phyloP scores from a whole-genome alignment of 2,888 invertebrate genomes.

The Calameuta filiformis region DNA sequence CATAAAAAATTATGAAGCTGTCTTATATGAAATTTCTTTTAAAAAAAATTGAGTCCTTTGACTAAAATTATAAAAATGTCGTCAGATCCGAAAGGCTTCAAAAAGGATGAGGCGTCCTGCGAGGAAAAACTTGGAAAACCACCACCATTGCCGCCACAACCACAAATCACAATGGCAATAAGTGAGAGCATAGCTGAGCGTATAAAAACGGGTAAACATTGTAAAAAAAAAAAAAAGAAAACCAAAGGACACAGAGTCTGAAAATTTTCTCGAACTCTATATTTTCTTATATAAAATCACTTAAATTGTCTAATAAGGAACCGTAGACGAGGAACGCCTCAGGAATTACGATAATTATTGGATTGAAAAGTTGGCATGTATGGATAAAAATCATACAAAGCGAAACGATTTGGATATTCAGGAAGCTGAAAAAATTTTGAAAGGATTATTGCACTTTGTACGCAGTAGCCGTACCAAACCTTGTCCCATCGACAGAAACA shows the following conservation, averaged over 20 bases:
- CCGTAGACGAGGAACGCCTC: slow-evolving; percentile 34
- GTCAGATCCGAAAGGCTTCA: not conserved
- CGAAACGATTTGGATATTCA: slow-evolving; percentile 36
- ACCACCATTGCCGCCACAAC: slow-evolving; percentile 19
- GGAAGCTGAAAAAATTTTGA: slow-evolving; percentile 36
- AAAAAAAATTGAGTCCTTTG: too few relatives aligned
- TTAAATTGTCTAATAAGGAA: slow-evolving; percentile 21
- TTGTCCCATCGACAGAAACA: slow-evolving; percentile 28
- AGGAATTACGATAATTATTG: slow-evolving; percentile 46
- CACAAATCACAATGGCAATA: slow-evolving; percentile 18
- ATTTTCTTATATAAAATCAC: not conserved
- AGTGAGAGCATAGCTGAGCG: slow-evolving; percentile 32
- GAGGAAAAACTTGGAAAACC: slow-evolving; percentile 30
- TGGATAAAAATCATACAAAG: slow-evolving; percentile 43
- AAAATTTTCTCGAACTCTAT: not conserved
- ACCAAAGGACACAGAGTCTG: not conserved
- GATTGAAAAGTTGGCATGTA: slow-evolving; percentile 43
- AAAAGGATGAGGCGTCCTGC: slow-evolving; percentile 16
- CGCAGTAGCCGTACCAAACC: slow-evolving; percentile 15
- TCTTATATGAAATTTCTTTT: too few relatives aligned
- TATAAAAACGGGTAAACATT: slow-evolving; percentile 28
- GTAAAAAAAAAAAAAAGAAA: not conserved
- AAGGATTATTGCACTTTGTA: slow-evolving; percentile 31
- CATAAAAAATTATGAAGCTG: too few relatives aligned
- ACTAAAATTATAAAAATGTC: too few relatives aligned